phyloP scores from a whole-genome alignment of 2,888 invertebrate species.

The Leptinotarsa tumamoca region DNA sequence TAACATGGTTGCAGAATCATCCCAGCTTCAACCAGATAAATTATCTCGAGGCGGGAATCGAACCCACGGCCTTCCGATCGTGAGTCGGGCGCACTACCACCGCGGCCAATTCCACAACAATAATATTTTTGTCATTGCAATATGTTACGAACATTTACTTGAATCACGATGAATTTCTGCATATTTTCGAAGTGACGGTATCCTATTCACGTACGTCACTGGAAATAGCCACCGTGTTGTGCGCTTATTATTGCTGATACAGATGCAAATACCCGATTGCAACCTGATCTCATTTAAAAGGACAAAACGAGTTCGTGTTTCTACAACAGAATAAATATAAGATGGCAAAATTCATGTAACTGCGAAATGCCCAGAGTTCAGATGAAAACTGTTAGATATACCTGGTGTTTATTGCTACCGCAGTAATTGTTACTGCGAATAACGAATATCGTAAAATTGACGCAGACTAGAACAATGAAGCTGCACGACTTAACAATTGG shows the following conservation, averaged over 20 bases:
- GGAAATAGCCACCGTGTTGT: slow-evolving; percentile 38
- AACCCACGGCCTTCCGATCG: too few relatives aligned
- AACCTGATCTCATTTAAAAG: slow-evolving; percentile 51
- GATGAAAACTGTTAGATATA: slow-evolving; percentile 26
- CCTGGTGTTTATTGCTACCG: slow-evolving; percentile 14
- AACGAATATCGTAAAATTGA: slow-evolving; percentile 11
- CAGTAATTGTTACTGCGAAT: slow-evolving; percentile 11
- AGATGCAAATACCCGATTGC: slow-evolving; percentile 46
- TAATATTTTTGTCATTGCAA: too few relatives aligned
- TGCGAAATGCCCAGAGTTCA: slow-evolving; percentile 21
- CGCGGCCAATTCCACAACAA: too few relatives aligned
- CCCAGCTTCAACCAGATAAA: too few relatives aligned
- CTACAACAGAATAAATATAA: slow-evolving; percentile 23
- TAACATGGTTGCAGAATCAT: too few relatives aligned
- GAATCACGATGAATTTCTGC: too few relatives aligned
- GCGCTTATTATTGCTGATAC: slow-evolving; percentile 45
- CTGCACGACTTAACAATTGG: not conserved
- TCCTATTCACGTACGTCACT: not conserved
- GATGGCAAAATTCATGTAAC: slow-evolving; percentile 27
- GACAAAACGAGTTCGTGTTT: slow-evolving; percentile 46
- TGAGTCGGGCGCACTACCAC: too few relatives aligned
- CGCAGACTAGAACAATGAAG: slow-evolving; percentile 1
- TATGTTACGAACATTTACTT: too few relatives aligned
- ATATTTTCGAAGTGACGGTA: too few relatives aligned
- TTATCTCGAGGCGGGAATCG: too few relatives aligned